Conservation (phyloP, 1,140 invertebrate genomes). For the Drosophila bipectinata region DNA sequence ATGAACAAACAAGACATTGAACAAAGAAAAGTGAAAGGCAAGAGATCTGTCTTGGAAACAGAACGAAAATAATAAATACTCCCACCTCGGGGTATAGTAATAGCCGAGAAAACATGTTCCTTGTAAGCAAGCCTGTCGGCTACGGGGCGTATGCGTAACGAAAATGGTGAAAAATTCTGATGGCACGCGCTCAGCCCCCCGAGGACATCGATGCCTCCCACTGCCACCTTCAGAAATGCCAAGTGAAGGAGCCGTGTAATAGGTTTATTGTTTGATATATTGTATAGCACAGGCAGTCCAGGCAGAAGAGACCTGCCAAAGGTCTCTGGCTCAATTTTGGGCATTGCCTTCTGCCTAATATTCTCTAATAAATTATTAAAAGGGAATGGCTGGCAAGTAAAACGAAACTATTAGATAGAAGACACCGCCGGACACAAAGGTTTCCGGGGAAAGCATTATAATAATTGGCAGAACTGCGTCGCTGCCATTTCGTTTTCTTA, state of each 20-base stretch:
- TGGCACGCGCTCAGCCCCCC: slow-evolving; percentile 55
- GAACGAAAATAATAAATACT: not conserved
- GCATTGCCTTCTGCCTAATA: slow-evolving; percentile 34
- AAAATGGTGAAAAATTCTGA: slow-evolving; percentile 37
- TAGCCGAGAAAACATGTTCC: slow-evolving; percentile 8
- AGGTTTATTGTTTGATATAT: slow-evolving; percentile 79
- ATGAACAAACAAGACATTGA: slow-evolving; percentile 45
- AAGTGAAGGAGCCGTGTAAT: slow-evolving; percentile 49
- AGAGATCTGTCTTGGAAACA: slow-evolving; percentile 8
- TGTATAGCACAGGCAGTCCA: slow-evolving; percentile 18
- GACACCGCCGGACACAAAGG: not conserved
- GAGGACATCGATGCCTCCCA: slow-evolving; percentile 22
- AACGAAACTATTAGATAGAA: slow-evolving; percentile 40
- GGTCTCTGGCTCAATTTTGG: not conserved
- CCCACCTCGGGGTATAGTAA: slow-evolving; percentile 1
- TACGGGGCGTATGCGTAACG: slow-evolving; percentile 40
- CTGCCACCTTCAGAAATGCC: not conserved
- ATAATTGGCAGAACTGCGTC: slow-evolving; percentile 57
- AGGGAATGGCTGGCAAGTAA: slow-evolving; percentile 44
- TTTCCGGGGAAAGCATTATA: slow-evolving; percentile 38
- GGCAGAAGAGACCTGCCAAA: not conserved
- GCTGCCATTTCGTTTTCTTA: not conserved
- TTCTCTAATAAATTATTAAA: slow-evolving; percentile 70
- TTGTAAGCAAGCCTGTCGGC: not conserved
- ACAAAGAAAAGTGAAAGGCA: slow-evolving; percentile 36